These are phyloP conservation scores for Odontophorus gujanensis DNA, from an alignment of 2,113 vertebrate species.

Conservation along the genomic window DNA sequence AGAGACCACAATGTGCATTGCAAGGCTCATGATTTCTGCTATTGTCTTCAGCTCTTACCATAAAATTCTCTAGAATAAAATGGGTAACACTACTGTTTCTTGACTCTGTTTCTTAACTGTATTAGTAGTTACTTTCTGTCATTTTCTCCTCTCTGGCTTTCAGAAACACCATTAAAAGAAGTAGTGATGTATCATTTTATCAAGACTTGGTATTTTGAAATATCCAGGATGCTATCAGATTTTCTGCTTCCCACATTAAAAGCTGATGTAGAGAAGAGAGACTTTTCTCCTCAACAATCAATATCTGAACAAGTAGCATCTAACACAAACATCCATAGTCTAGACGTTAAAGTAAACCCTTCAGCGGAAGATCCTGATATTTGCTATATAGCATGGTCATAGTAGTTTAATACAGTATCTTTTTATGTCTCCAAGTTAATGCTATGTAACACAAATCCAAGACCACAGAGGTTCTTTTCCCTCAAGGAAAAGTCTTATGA, in stretches of 20 bases:
- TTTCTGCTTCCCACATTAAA: constrained; percentile 14
- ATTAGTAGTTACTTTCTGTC: constrained; percentile 34
- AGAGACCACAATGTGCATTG: not conserved
- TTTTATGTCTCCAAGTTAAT: not conserved
- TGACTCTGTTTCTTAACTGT: constrained; percentile 8
- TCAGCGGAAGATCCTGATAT: constrained; percentile 35
- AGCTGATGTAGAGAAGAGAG: not conserved
- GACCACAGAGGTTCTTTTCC: not conserved
- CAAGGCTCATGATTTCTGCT: constrained; percentile 23
- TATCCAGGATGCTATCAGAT: constrained; percentile 15
- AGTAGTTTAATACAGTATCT: constrained; percentile 28
- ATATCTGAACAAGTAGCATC: constrained; percentile 32
- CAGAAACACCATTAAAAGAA: constrained; percentile 12
- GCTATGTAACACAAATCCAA: not conserved
- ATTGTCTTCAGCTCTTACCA: constrained; percentile 33
- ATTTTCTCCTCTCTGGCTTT: constrained; percentile 36
- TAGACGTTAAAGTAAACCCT: constrained; percentile 54
- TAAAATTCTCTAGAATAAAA: constrained; percentile 36
- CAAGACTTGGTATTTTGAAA: constrained; percentile 39
- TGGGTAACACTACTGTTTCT: constrained; percentile 4
- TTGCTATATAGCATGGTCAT: not conserved
- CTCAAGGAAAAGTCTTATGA: not conserved
- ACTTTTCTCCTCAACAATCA: not conserved
- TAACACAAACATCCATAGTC: constrained; percentile 9
- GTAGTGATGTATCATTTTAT: constrained; percentile 27